Evolutionary conservation across 1,140 invertebrate genomes (phyloP).

Genomic region (Lasioglossum albipes): DNA sequence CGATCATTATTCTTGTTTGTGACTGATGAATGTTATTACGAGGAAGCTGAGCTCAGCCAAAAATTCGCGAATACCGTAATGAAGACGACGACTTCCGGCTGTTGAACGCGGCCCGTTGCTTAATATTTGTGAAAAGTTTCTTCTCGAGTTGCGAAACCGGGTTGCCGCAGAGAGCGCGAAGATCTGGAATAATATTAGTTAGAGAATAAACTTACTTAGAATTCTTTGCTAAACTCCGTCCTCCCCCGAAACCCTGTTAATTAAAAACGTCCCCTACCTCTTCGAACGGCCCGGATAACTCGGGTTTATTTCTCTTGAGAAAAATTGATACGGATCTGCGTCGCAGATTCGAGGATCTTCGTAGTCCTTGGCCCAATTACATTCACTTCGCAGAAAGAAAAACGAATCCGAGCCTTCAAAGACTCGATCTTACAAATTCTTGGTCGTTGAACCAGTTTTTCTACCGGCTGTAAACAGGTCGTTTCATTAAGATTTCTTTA

Average conservation of each 20-base stretch:
- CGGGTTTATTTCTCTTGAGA: no score
- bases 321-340: background rate
- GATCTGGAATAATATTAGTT: slow-evolving; percentile 11
- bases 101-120: background rate
- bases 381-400: no score
- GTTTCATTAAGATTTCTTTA: no score
- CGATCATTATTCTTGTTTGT: no score
- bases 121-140: slow-evolving; percentile 38
- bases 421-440: no score
- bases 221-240: background rate
- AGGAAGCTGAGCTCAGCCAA: background rate
- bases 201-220: slow-evolving; percentile 4
- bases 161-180: background rate
- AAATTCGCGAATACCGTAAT: slow-evolving; percentile 26
- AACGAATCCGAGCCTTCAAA: no score
- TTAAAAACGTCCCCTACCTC: background rate
- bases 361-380: no score
- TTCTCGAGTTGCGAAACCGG: background rate
- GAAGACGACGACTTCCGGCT: slow-evolving; percentile 6
- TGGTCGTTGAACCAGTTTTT: no score
- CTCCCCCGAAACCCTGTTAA: background rate
- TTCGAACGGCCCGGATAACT: no score
- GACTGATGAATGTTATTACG: no score
- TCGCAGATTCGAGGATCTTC: no score
- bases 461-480: no score